Evolutionary conservation across 2,113 vertebrate genomes (phyloP), one percentile per base, ranked within the genome.

Genomic region (Aplodontia rufa): DNA sequence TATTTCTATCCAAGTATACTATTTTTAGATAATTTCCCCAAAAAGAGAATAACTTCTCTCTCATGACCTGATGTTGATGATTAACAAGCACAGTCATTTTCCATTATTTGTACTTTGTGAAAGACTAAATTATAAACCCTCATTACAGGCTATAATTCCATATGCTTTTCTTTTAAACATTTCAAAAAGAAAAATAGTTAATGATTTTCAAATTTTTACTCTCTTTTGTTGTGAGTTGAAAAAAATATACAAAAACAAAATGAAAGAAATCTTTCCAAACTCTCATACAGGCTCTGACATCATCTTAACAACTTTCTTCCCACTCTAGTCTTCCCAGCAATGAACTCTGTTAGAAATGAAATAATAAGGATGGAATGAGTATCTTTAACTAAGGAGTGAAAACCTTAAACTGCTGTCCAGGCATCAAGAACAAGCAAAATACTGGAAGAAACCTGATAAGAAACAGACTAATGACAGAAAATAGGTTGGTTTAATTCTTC

Each of bases 251-350:
- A 93, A 74, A 80, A 69, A 72, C 35, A 66, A 79, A 94, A 53
- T 45, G 12, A 97, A 88, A 88, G 66, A 93, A 94, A 85, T 11
- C 10, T 88, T 96, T 91, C 68, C 26, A 74, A 83, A 69, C 37
- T 94, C 30, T 55, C 45, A 49, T 20, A 42, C 53, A n/a, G 8
- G 10, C 42, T 87, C 51, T 78, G 13, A 74, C 6, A 72, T 64
- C 30, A 94, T 76, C 76, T 79, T 62, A 68, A 78, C 40, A 37
- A 58, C 30, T 49, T 94, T 92, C 49, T 72, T 96, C 28, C 42
- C 17, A 86, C 11, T 91, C 35, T 51, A 30, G 10, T 66, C 69
- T 90, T 96, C 72, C 51, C 35, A 88, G 2, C 47, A 83, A 72
- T 16, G 1, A 32, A 84, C 6, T 71, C 35, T n/a, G 86, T 45